phyloP scores from a whole-genome alignment of 2,888 invertebrate species.

The Alitta virens region DNA sequence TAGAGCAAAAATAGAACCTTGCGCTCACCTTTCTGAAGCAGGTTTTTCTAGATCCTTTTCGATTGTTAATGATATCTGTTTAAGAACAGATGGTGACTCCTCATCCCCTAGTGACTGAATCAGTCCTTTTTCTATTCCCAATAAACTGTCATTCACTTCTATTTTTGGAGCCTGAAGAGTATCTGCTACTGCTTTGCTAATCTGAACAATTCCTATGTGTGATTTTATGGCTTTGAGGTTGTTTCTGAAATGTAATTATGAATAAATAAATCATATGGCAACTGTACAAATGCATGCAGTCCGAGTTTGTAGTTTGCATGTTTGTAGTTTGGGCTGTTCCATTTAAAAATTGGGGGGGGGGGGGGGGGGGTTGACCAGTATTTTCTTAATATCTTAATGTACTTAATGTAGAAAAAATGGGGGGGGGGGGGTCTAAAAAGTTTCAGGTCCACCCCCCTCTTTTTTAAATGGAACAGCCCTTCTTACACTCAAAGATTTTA shows the following conservation, averaged over 20 bases:
- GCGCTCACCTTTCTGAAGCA: constrained; percentile 9
- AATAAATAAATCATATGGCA: too few relatives aligned
- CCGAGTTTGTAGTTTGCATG: too few relatives aligned
- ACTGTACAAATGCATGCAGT: too few relatives aligned
- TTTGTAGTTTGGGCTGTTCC: too few relatives aligned
- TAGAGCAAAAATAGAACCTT: background rate
- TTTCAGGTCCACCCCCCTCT: too few relatives aligned
- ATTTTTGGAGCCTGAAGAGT: constrained; percentile 63
- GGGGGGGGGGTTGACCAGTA: too few relatives aligned
- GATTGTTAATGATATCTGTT: constrained; percentile 29
- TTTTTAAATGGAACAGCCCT: too few relatives aligned
- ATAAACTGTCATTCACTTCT: constrained; percentile 63
- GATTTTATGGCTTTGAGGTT: constrained; percentile 36
- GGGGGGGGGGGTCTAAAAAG: too few relatives aligned
- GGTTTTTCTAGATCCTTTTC: constrained; percentile 25
- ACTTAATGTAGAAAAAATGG: too few relatives aligned
- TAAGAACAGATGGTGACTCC: constrained; percentile 50
- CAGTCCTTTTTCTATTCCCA: constrained; percentile 66
- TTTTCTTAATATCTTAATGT: too few relatives aligned
- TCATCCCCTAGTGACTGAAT: constrained; percentile 63
- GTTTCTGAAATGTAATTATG: constrained; percentile 39
- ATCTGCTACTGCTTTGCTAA: constrained; percentile 62
- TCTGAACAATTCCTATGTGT: constrained; percentile 52
- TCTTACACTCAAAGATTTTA: too few relatives aligned
- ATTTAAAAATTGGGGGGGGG: too few relatives aligned